Base-by-base conservation (phyloP, 37 sponge, comb jelly and placozoan species). In the Halichondria panicea region DNA sequence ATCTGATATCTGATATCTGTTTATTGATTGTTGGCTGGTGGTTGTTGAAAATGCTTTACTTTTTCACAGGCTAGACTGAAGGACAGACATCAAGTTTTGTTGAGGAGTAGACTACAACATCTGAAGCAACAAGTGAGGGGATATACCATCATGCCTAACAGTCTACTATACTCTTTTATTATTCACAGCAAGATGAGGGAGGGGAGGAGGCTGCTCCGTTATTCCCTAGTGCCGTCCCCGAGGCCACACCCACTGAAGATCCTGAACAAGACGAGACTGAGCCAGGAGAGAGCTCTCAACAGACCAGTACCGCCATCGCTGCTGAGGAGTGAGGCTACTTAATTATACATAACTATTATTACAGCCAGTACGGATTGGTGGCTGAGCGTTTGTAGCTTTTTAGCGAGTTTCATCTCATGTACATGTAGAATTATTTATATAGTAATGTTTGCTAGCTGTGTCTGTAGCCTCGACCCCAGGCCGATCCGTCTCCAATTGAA, bases 51-150 rank as follows among this genome's bases (percentile, higher is more conserved):
- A 13, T 50, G 3, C 41, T 18, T 65, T 15, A 9, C 4, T 57
- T 21, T 69, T 4, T 57, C 11, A 12, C 58, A 89, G 86, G 94
- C 94, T 0, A 72, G 99, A 28, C 75, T 99, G 63, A 68, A 71
- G 28, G 99, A 93, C 54, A 88, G 59, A 24, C 99, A 99, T 70
- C 97, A 99, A 69, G 90, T 71, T 15, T 78, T 91, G 70, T 64
- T 96, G 65, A 91, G 92, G 35, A 91, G 70, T 54, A 91, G 87
- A 48, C 83, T 96, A 12, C 76, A 80, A 30, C 81, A 81, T 13
- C 68, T 96, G 30, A 90, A 87, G 71, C 86, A 87, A 53, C 87
- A 89, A 81, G 87, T 88, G 8, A 43, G 70, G 8, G 9, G 71
- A 9, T 25, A 9, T 27, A 5, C 54, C 9, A 32, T 70, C 11